Evolutionary conservation across 2,888 invertebrate species (phyloP).

Genomic region (Synergus umbraculus): DNA sequence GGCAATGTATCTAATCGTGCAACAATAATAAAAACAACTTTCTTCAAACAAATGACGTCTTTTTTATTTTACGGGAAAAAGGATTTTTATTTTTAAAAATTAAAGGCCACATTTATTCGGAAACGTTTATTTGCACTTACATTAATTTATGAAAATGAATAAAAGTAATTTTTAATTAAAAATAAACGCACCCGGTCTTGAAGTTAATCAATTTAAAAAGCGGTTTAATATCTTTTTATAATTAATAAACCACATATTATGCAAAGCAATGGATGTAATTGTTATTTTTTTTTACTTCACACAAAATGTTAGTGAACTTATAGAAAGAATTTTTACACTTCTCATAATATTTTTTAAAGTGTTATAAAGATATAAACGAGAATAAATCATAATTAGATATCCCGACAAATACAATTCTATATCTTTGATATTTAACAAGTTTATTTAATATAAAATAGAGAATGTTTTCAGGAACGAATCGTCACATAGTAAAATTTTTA

Average conservation of each 20-base stretch:
- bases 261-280: background rate
- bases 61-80: background rate
- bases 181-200: background rate
- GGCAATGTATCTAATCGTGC: background rate
- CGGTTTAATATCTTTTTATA: background rate
- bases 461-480: conserved; percentile 10
- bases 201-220: background rate
- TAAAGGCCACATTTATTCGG: background rate
- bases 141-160: conserved; percentile 1
- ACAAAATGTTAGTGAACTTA: background rate
- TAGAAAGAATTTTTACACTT: background rate
- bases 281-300: background rate
- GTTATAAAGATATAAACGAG: background rate
- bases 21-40: conserved; percentile 16
- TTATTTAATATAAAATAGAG: background rate
- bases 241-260: background rate
- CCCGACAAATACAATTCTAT: background rate
- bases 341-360: background rate
- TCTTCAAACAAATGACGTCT: background rate
- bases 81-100: background rate
- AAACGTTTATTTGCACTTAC: conserved; percentile 28
- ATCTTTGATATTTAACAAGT: background rate
- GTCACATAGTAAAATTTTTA: conserved; percentile 8
- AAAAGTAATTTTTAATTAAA: background rate
- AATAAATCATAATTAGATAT: background rate